Evolutionary conservation across 37 sponge, comb jelly and placozoan genomes (phyloP), one percentile per base, ranked within the genome.

Genomic region (Aphrocallistes beatrix): DNA sequence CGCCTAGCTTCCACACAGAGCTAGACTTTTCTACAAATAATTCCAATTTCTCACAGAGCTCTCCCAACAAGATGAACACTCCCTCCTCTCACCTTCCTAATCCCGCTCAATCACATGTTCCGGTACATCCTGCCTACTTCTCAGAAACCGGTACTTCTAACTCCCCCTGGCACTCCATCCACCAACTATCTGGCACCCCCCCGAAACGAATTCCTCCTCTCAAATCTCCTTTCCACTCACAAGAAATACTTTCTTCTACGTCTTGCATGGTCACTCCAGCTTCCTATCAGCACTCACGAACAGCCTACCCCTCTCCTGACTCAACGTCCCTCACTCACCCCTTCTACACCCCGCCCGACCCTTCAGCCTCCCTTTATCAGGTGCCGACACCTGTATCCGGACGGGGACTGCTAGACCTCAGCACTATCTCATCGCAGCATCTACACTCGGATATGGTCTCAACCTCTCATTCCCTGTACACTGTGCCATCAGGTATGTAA

Each of bases 291-390:
- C 17, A 13, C 49, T 21, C 49, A 13, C 49, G 49, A 13, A 47
- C 51, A 39, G 30, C 1, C 30, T 37, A 50, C 36, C 37, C 81
- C 13, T 36, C 49, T 30, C 37, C 51, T 89, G 92, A 92, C 88
- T 48, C 86, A 87, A 0, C 49, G 17, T 47, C 49, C 49, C n/a
- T n/a, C n/a, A 47, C 49, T 21, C 75, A 60, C 34, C 75, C 75
- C 75, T 60, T 19, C 75, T 60, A 60, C 75, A 13, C 75, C 17
- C 34, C 75, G 6, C 10, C 45, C 45, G 13, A 13, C 6, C 6
- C 13, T 3, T 30, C 75, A 25, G 32, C 75, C 75, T 13, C 75
- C n/a, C 34, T 28, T 30, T 32, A 60, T 30, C 25, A 60, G 75
- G 28, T 25, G 75, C 45, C 6, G 45, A 6, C 10, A 42, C 10